Evolutionary conservation across 2,113 vertebrate genomes (phyloP).

Genomic region (Odontesthes bonariensis): DNA sequence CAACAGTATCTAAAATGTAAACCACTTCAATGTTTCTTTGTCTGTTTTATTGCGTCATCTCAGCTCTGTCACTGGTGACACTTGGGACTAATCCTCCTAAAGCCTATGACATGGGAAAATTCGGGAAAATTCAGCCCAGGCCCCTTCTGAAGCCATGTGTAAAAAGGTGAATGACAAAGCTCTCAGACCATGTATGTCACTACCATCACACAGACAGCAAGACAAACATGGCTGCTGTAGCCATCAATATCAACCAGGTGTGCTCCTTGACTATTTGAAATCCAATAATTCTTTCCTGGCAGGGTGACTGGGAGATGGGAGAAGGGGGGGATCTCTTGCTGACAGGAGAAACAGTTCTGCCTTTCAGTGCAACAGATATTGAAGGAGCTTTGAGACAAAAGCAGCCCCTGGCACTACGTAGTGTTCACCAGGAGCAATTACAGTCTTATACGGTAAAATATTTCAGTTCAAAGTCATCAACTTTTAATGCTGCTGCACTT

Average conservation of each 20-base stretch:
- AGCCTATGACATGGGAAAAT: too few species aligned
- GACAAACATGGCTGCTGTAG: conserved; percentile 28
- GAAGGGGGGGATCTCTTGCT: conserved; percentile 1
- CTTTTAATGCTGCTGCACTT: conserved; percentile 40
- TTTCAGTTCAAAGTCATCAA: conserved; percentile 50
- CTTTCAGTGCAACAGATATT: conserved; percentile 33
- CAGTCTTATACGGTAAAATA: conserved; percentile 17
- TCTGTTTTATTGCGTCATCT: too few species aligned
- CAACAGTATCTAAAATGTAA: too few species aligned
- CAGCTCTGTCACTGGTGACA: too few species aligned
- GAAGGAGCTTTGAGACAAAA: conserved; percentile 45
- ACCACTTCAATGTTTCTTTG: too few species aligned
- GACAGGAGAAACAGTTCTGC: conserved; percentile 30
- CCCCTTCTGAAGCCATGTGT: too few species aligned
- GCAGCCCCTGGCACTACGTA: conserved; percentile 35
- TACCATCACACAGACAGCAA: conserved; percentile 21
- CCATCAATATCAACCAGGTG: conserved; percentile 65
- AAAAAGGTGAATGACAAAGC: conserved; percentile 12
- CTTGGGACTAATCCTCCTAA: too few species aligned
- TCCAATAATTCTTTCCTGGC: conserved; percentile 60
- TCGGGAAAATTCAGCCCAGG: too few species aligned
- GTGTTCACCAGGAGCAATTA: conserved; percentile 51
- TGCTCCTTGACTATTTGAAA: conserved; percentile 56
- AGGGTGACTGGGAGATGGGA: conserved; percentile 20
- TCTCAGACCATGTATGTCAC: conserved; percentile 3